Base-by-base conservation (phyloP, 2,888 invertebrate species). In the Cheilosia pagana region DNA sequence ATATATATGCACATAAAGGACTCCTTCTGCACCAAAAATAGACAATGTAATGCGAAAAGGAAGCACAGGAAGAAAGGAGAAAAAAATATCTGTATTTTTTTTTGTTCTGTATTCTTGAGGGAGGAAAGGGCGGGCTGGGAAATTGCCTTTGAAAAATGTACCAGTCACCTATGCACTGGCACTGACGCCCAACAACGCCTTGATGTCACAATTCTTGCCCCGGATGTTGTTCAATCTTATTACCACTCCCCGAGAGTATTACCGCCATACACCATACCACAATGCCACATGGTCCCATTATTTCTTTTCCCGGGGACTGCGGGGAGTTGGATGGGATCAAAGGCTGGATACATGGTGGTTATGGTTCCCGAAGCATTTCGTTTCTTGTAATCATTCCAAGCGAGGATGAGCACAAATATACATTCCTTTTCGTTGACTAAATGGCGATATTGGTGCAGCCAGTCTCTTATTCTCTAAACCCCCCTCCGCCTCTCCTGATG, bases 211-310 rank as follows among this genome's bases (percentile, higher is more conserved):
- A 85, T 85, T 71, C 81, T 71, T 75, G 75, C 68, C 76, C 75
- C 79, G 85, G 85, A 85, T 85, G 85, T 85, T 85, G 83, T 83
- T 83, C 83, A 83, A 83, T 83, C 85, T 85, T 85, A 81, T 85
- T 85, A 85, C 85, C 85, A 81, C 79, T 79, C 85, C 79, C 79
- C 65, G 45, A 43, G 75, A 62, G 65, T 55, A 78, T 63, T 55
- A 62, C 68, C 77, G 28, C 52, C 12, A 35, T 35, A 35, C 35
- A 63, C 70, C 63, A 21, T 52, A 76, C 76, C 71, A 67, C 65
- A 82, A 82, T 77, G 79, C 70, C 79, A 79, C 79, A 85, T 85
- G 79, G 79, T 71, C 70, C 76, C 85, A 76, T 79, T 79, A 75
- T 71, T 62, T 75, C 48, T 67, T 79, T 60, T 43, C 6, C 21